Conservation (phyloP, 1,140 invertebrate genomes). For the Drosophila cardini region DNA sequence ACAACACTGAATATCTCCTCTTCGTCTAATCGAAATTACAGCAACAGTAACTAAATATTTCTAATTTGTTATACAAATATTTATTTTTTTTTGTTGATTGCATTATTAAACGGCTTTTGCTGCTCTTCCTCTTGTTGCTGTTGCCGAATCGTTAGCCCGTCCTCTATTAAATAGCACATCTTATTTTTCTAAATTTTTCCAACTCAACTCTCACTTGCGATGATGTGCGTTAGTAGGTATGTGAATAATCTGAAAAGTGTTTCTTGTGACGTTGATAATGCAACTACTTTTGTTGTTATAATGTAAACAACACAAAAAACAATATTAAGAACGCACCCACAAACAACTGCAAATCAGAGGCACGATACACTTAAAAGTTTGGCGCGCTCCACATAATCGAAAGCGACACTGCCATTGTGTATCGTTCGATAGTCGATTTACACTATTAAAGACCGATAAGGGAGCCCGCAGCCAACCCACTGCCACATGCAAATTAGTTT, state of each 20-base stretch:
- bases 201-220: conserved; percentile 27
- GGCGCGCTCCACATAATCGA: conserved; percentile 26
- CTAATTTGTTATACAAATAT: conserved; percentile 25
- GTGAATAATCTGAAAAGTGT: conserved; percentile 7
- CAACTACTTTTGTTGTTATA: conserved; percentile 12
- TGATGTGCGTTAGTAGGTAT: conserved; percentile 23
- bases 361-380: conserved; percentile 34
- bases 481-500: conserved; percentile 52
- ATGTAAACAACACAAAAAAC: conserved; percentile 8
- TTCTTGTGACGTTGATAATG: conserved; percentile 16
- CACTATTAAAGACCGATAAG: conserved; percentile 28
- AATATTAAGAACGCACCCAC: conserved; percentile 22
- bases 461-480: conserved; percentile 10
- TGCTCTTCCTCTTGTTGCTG: conserved; percentile 3
- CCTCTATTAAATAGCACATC: conserved; percentile 24
- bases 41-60: conserved; percentile 36
- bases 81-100: conserved; percentile 18
- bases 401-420: conserved; percentile 14
- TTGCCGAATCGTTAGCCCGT: conserved; percentile 17
- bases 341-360: conserved; percentile 34
- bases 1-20: conserved; percentile 11
- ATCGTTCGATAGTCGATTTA: conserved; percentile 39
- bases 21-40: conserved; percentile 24
- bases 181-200: conserved; percentile 28
- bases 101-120: conserved; percentile 25